Evolutionary conservation across 2,113 vertebrate species (phyloP).

Genomic region (Crotalus viridis): DNA sequence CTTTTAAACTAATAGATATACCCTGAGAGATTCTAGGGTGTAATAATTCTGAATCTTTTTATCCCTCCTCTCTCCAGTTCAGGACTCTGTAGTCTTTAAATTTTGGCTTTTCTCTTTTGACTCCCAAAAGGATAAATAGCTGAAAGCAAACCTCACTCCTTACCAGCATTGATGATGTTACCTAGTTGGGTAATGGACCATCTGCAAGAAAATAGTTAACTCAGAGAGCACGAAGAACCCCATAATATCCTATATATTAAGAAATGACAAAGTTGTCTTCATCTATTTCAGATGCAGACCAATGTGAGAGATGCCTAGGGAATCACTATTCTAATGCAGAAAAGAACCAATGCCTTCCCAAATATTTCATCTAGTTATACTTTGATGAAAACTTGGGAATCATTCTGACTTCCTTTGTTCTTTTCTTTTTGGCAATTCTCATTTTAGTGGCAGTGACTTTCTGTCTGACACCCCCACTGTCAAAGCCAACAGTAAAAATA

Average conservation of each 20-base stretch:
- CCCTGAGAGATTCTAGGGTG: no score
- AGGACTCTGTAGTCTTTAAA: no score
- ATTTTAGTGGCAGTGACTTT: not conserved
- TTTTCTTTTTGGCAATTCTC: not conserved
- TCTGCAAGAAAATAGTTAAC: no score
- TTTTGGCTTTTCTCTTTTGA: no score
- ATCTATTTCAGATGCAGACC: not conserved
- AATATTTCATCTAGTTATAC: not conserved
- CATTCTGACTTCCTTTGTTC: not conserved
- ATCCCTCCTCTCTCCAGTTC: no score
- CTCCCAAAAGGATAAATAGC: no score
- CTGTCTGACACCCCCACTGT: not conserved
- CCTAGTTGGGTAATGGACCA: no score
- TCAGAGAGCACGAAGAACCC: no score
- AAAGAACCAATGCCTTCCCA: not conserved
- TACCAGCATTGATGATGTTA: no score
- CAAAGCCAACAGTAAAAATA: not conserved
- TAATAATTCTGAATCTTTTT: no score
- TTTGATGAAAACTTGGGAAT: not conserved
- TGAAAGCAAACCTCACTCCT: no score
- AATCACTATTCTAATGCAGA: not conserved
- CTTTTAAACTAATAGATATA: no score
- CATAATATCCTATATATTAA: not conserved
- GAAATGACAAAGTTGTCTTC: not conserved
- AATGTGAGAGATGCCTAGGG: not conserved